Evolutionary conservation across 1,140 invertebrate species (phyloP).

Genomic region (Zaprionus davidi): DNA sequence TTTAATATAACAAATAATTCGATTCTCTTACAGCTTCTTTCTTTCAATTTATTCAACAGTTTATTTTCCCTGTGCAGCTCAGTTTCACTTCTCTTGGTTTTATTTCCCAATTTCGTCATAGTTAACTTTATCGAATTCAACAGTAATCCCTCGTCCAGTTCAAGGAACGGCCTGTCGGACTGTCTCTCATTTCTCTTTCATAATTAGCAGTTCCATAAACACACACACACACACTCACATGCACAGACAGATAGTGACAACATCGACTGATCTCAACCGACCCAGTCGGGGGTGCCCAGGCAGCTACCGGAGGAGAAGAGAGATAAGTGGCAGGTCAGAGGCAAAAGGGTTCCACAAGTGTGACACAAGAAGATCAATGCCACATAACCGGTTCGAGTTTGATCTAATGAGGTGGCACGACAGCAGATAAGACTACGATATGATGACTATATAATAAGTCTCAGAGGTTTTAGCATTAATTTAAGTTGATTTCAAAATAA

Average conservation of each 20-base stretch:
- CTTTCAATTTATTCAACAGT: background rate
- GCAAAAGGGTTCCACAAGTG: slow-evolving; percentile 43
- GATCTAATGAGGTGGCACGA: slow-evolving; percentile 5
- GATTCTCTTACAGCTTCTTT: background rate
- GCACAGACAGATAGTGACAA: slow-evolving; percentile 48
- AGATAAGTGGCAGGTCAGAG: slow-evolving; percentile 37
- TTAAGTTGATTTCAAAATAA: no score
- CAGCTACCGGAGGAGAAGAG: slow-evolving; percentile 23
- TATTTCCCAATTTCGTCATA: slow-evolving; percentile 9
- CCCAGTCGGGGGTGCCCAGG: slow-evolving; percentile 17
- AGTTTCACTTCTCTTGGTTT: background rate
- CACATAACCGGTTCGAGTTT: background rate
- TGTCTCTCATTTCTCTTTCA: slow-evolving; percentile 7
- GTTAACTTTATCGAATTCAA: background rate
- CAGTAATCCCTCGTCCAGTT: slow-evolving; percentile 16
- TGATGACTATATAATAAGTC: no score
- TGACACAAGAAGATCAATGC: slow-evolving; percentile 27
- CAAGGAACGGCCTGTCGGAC: slow-evolving; percentile 14
- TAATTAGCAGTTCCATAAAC: slow-evolving; percentile 71
- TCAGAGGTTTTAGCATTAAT: no score
- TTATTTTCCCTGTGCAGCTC: background rate
- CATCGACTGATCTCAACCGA: slow-evolving; percentile 58
- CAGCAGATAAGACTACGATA: background rate
- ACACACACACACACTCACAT: slow-evolving; percentile 45
- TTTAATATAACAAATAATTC: background rate